A percentile compares a stretch with the other conserved stretches of the same genome.
Conservation (phyloP, 2,797 vertebrate species). For the Coreius guichenoti region DNA sequence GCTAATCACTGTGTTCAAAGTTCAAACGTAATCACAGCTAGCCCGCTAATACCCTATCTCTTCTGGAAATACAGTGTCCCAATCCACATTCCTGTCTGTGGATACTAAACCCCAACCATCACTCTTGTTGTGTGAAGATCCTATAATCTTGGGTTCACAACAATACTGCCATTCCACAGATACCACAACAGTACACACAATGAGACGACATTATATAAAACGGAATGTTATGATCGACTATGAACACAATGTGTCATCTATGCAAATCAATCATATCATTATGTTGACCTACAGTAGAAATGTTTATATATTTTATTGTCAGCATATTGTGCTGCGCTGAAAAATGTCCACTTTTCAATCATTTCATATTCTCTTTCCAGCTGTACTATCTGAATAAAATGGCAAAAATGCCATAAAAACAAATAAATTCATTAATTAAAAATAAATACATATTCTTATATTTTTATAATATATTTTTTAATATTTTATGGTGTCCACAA, state of each 20-base stretch:
- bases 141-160: slow-evolving; percentile 65
- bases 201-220: slow-evolving; percentile 38
- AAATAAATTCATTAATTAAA: neutral
- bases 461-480: neutral
- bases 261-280: slow-evolving; percentile 25
- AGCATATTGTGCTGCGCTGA: neutral
- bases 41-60: slow-evolving; percentile 72
- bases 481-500: neutral
- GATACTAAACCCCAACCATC: slow-evolving; percentile 74
- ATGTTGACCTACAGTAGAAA: slow-evolving; percentile 30
- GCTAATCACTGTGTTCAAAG: slow-evolving; percentile 79
- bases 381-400: neutral
- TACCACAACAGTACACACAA: slow-evolving; percentile 41
- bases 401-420: neutral
- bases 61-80: slow-evolving; percentile 78
- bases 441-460: neutral
- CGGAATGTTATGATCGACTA: slow-evolving; percentile 34
- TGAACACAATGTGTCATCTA: slow-evolving; percentile 48
- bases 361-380: neutral
- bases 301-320: slow-evolving; percentile 16
- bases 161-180: slow-evolving; percentile 54
- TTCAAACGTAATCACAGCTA: slow-evolving; percentile 76
- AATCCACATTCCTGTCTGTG: slow-evolving; percentile 80
- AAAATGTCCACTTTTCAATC: neutral
- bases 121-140: slow-evolving; percentile 50